phyloP scores from a whole-genome alignment of 2,113 vertebrate genomes.

The Manacus vitellinus region DNA sequence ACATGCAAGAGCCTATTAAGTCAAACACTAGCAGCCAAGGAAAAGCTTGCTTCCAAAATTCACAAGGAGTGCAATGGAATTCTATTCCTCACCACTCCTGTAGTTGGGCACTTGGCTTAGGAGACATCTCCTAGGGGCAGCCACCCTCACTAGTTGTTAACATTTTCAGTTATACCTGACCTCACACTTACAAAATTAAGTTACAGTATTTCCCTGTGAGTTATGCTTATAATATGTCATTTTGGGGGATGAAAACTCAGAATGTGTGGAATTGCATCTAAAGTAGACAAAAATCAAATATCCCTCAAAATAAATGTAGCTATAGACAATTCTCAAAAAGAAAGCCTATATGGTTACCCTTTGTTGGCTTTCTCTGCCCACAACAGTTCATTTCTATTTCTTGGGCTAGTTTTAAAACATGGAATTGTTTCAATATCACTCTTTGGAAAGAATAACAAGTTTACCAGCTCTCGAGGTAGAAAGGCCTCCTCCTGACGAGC shows the following conservation, averaged over 20 bases:
- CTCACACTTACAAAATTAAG: slow-evolving; percentile 27
- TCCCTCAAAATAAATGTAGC: background rate
- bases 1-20: background rate
- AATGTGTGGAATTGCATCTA: slow-evolving; percentile 27
- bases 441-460: background rate
- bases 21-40: background rate
- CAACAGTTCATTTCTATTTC: background rate
- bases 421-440: background rate
- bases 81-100: background rate
- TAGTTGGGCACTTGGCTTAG: background rate
- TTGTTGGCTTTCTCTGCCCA: background rate
- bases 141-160: background rate
- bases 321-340: background rate
- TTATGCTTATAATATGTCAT: slow-evolving; percentile 46
- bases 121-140: background rate
- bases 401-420: background rate
- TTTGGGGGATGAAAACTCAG: slow-evolving; percentile 45
- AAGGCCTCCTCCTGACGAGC: slow-evolving; percentile 91
- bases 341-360: background rate
- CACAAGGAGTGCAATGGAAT: background rate
- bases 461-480: slow-evolving; percentile 95
- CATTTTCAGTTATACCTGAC: slow-evolving; percentile 17
- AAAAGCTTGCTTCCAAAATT: background rate
- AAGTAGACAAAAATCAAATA: slow-evolving; percentile 16
- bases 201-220: background rate